Conservation (phyloP, 2,888 invertebrate genomes). For the Melanchra persicariae region DNA sequence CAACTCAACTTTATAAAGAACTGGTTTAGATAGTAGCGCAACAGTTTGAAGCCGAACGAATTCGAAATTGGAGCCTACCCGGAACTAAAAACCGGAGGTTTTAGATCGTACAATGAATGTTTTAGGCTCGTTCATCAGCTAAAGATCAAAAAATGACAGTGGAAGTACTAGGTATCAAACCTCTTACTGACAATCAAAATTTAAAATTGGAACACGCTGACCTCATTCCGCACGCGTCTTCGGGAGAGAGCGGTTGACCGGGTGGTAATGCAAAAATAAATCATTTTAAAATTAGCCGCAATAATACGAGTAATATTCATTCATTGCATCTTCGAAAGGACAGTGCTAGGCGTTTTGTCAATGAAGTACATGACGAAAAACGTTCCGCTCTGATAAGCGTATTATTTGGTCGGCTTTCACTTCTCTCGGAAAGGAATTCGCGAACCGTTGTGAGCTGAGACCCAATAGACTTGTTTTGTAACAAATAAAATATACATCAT, state of each 20-base stretch:
- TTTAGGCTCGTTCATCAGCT: constrained; percentile 33
- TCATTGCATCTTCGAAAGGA: constrained; percentile 62
- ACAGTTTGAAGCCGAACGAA: constrained; percentile 46
- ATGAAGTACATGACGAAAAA: constrained; percentile 71
- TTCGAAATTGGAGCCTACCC: constrained; percentile 63
- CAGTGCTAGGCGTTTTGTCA: constrained; percentile 68
- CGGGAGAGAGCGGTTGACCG: constrained; percentile 79
- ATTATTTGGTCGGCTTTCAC: constrained; percentile 85
- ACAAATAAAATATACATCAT: constrained; percentile 70
- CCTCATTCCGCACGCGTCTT: constrained; percentile 85
- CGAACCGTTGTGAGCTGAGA: constrained; percentile 71
- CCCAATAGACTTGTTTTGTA: constrained; percentile 72
- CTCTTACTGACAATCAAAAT: constrained; percentile 82
- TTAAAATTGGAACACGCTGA: constrained; percentile 87
- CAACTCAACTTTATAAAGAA: constrained; percentile 32
- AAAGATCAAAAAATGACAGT: constrained; percentile 71
- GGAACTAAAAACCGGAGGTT: constrained; percentile 72
- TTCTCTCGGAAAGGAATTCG: constrained; percentile 81
- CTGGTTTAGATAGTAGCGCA: constrained; percentile 43
- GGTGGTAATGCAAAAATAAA: constrained; percentile 81
- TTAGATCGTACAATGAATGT: constrained; percentile 54
- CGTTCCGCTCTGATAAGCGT: constrained; percentile 85
- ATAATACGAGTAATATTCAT: constrained; percentile 65
- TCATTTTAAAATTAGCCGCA: constrained; percentile 77
- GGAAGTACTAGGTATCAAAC: constrained; percentile 81